Evolutionary conservation across 2,797 vertebrate species (phyloP).

Genomic region (Pseudotriccus pelzelni): DNA sequence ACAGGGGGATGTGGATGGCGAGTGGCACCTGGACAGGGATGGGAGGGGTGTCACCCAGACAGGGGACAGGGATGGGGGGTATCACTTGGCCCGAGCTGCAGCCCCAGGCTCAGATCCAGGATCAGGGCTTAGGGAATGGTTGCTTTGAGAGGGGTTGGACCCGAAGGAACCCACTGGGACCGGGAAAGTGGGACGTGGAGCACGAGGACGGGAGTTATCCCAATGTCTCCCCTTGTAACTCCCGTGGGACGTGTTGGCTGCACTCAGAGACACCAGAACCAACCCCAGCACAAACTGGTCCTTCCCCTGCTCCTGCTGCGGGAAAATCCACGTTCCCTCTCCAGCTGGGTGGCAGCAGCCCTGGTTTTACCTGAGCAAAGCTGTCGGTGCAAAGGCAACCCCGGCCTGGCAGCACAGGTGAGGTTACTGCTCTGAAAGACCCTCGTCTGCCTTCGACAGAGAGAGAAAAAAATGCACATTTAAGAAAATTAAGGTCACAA

Average conservation of each 20-base stretch:
- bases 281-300: neutral
- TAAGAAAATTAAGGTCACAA: constrained; percentile 62
- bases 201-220: neutral
- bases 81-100: neutral
- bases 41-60: fast-evolving
- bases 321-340: fast-evolving
- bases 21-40: neutral
- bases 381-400: neutral
- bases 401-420: neutral
- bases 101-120: neutral
- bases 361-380: neutral
- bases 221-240: fast-evolving
- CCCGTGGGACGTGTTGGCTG: fast-evolving
- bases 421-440: neutral
- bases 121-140: neutral
- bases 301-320: neutral
- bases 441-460: neutral
- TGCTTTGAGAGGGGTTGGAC: neutral
- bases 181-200: fast-evolving
- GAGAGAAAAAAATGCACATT: neutral
- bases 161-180: fast-evolving
- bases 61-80: too few relatives aligned
- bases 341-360: neutral
- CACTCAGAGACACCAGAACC: neutral
- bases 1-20: too few relatives aligned